These are phyloP conservation scores for Oceanites oceanicus DNA, from an alignment of 2,113 vertebrate species.

Conservation along the genomic window DNA sequence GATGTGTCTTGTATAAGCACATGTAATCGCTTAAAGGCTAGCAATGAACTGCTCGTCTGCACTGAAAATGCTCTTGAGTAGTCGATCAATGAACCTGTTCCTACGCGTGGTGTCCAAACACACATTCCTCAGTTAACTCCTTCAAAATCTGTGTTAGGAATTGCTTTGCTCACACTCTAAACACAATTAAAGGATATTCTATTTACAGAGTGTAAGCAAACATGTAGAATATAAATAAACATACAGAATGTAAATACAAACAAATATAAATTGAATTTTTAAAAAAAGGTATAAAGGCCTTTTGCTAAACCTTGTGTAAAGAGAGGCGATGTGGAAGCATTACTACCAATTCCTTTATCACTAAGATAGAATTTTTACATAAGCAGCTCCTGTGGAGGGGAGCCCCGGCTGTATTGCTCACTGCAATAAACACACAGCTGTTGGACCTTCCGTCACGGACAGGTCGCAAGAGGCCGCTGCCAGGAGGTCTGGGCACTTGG, in stretches of 20 bases:
- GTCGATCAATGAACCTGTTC: background rate
- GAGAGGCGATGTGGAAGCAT: background rate
- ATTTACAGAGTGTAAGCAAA: background rate
- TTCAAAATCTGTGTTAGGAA: background rate
- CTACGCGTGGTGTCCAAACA: background rate
- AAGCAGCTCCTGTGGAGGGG: background rate
- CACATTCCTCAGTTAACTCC: background rate
- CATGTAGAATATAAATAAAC: background rate
- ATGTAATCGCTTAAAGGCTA: background rate
- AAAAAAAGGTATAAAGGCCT: background rate
- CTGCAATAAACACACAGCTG: background rate
- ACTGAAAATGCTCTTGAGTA: background rate
- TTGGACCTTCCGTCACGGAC: background rate
- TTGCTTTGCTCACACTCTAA: background rate
- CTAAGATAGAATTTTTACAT: background rate
- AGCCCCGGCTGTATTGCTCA: background rate
- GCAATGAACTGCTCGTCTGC: background rate
- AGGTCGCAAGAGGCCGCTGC: background rate
- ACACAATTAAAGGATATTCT: background rate
- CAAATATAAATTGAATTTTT: background rate
- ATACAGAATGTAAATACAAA: background rate
- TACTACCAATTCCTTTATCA: background rate
- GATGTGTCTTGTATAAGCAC: background rate
- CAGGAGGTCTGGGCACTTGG: no score
- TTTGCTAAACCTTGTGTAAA: background rate